Evolutionary conservation across 2,113 vertebrate species (phyloP).

Genomic region (Prinia subflava): DNA sequence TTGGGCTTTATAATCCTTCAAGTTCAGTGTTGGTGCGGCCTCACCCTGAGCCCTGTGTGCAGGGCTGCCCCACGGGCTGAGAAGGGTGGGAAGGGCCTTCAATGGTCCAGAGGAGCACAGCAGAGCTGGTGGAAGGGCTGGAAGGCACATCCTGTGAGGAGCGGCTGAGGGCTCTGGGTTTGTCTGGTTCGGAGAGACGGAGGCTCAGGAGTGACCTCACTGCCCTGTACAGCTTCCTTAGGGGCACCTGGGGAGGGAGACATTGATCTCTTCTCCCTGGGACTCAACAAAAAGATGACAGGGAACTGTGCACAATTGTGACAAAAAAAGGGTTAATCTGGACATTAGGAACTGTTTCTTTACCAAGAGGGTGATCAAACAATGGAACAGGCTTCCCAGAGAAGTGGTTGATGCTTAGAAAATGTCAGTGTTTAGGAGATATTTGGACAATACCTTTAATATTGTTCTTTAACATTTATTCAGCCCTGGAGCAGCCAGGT

Average conservation of each 20-base stretch:
- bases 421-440: not conserved
- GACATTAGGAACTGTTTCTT: not conserved
- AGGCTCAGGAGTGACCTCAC: not conserved
- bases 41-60: not conserved
- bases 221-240: not conserved
- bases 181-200: not conserved
- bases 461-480: not conserved
- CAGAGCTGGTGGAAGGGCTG: not conserved
- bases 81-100: not conserved
- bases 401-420: not conserved
- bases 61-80: not conserved
- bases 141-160: not conserved
- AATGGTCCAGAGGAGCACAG: not conserved
- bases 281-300: not conserved
- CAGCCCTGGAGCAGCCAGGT: not conserved
- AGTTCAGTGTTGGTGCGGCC: accelerated
- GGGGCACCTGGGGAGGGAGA: not conserved
- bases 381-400: not conserved
- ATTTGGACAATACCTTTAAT: not conserved
- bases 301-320: not conserved
- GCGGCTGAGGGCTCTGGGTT: not conserved
- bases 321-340: not conserved
- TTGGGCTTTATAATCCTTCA: accelerated
- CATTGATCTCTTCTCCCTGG: not conserved
- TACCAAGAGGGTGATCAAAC: not conserved